phyloP scores from a whole-genome alignment of 2,113 vertebrate genomes.

The Anhinga anhinga region DNA sequence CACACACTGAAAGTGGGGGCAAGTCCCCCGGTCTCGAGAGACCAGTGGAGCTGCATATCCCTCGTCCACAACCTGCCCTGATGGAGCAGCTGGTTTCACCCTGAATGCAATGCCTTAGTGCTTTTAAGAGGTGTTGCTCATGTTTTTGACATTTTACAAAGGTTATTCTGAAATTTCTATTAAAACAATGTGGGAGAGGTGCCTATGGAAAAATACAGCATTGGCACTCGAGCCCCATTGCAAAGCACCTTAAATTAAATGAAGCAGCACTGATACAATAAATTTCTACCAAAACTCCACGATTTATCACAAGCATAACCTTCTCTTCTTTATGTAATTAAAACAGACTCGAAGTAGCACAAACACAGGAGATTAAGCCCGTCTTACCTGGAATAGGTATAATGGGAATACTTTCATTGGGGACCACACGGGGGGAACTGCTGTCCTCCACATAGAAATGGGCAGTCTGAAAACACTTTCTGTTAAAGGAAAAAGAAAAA shows the following conservation, averaged over 20 bases:
- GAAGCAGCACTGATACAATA: neutral
- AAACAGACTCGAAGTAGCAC: neutral
- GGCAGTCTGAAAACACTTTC: slow-evolving; percentile 98
- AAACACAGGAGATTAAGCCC: neutral
- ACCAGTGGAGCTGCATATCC: neutral
- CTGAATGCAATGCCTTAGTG: neutral
- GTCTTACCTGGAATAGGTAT: slow-evolving; percentile 94
- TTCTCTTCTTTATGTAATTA: neutral
- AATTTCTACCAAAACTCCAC: neutral
- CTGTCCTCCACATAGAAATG: slow-evolving; percentile 99
- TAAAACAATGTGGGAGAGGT: neutral
- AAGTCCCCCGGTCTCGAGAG: neutral
- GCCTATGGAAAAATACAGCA: slow-evolving; percentile 7
- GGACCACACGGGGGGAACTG: slow-evolving; percentile 93
- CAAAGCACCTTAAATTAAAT: neutral
- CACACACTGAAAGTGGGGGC: neutral
- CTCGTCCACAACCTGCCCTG: neutral
- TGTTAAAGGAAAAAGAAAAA: slow-evolving; percentile 64
- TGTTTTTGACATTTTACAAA: slow-evolving; percentile 50
- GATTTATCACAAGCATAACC: neutral
- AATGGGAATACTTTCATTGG: slow-evolving; percentile 94
- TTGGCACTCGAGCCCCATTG: neutral
- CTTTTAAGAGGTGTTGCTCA: neutral
- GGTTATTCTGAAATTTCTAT: slow-evolving; percentile 32
- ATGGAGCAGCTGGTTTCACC: neutral